These are phyloP conservation scores for Cuniculus paca DNA, from an alignment of 2,797 vertebrate genomes.

Conservation along the genomic window DNA sequence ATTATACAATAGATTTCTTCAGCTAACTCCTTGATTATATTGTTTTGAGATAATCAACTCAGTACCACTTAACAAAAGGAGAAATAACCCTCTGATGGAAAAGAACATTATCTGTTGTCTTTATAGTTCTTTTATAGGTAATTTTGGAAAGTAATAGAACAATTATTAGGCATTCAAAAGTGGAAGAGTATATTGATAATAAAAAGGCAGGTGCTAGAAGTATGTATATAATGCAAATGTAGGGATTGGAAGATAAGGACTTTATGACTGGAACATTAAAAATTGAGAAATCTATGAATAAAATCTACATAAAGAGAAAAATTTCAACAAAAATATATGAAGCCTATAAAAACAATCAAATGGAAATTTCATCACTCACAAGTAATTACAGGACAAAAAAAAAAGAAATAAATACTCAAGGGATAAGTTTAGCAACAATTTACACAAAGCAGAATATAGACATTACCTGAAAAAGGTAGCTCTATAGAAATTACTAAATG, in stretches of 20 bases:
- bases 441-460: neutral
- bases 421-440: neutral
- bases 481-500: neutral
- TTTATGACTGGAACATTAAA: constrained; percentile 17
- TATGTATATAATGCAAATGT: neutral
- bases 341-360: neutral
- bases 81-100: neutral
- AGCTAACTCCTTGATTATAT: neutral
- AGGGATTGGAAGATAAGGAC: neutral
- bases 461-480: neutral
- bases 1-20: neutral
- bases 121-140: neutral
- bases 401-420: neutral
- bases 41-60: neutral
- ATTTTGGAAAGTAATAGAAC: constrained; percentile 13
- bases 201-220: neutral
- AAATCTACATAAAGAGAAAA: neutral
- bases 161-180: neutral
- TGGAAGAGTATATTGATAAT: neutral
- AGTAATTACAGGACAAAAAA: neutral
- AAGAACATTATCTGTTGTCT: neutral
- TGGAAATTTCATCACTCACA: neutral
- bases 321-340: neutral
- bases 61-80: neutral
- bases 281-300: neutral